These are phyloP conservation scores for Plutella xylostella DNA, from an alignment of 2,888 invertebrate species.

Conservation along the genomic window DNA sequence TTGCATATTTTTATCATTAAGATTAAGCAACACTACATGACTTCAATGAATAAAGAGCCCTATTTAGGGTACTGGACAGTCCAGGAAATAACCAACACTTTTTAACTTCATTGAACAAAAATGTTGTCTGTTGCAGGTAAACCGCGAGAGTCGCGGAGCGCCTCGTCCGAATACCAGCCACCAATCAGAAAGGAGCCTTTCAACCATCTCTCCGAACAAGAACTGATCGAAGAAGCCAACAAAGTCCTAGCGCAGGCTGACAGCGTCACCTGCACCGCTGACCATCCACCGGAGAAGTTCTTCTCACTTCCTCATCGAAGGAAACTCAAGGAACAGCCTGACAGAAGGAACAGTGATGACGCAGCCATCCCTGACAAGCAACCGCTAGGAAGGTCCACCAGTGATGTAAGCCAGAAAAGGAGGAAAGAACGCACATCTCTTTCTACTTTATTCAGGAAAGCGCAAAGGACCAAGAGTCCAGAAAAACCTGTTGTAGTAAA, in stretches of 20 bases:
- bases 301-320: constrained; percentile 76
- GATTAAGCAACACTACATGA: too few relatives aligned
- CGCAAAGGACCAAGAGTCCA: constrained; percentile 63
- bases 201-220: constrained; percentile 76
- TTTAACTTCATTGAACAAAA: too few relatives aligned
- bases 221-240: constrained; percentile 82
- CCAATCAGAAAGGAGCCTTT: constrained; percentile 67
- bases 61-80: too few relatives aligned
- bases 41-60: too few relatives aligned
- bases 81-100: too few relatives aligned
- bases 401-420: constrained; percentile 64
- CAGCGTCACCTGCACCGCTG: constrained; percentile 75
- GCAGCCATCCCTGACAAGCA: constrained; percentile 41
- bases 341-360: constrained; percentile 68
- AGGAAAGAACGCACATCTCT: constrained; percentile 72
- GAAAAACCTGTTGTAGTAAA: constrained; percentile 60
- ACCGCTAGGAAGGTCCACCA: constrained; percentile 65
- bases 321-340: constrained; percentile 57
- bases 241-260: constrained; percentile 80
- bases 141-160: constrained; percentile 51
- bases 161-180: constrained; percentile 39
- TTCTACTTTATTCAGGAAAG: constrained; percentile 75
- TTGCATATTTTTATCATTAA: too few relatives aligned
- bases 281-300: constrained; percentile 73
- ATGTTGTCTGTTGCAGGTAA: constrained; percentile 44